Base-by-base conservation (phyloP, 2,888 invertebrate genomes). In the Boloria selene region DNA sequence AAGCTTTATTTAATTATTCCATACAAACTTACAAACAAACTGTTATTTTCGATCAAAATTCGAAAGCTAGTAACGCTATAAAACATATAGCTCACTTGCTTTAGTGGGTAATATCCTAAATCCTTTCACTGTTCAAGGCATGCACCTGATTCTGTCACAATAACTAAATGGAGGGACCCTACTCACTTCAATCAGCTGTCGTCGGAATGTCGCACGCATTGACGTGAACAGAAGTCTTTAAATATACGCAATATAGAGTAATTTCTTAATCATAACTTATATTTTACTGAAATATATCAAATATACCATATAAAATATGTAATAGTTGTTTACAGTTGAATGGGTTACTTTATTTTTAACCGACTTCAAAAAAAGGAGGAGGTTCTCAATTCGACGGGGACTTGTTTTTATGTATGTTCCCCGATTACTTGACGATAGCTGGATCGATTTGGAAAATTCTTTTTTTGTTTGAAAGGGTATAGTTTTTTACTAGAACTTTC, bases 141-240 rank as follows among this genome's bases (percentile, higher is more conserved):
- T 64, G 68, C 74, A 75, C 75, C 75, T 75, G 72, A 73, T 69
- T 69, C 70, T 70, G 69, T 73, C 74, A 72, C 72, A 74, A 72
- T 71, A 72, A 71, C 64, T 70, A 73, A 74, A 73, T 70, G 68
- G 70, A 56, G 63, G 64, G 71, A 75, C 75, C 75, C 75, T 72
- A 59, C 73, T 74, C 74, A 74, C 69, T 67, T 69, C 75, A 70
- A 73, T 77, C 76, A 75, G 68, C 70, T 73, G 74, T 75, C 76
- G 71, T 53, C 72, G 72, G 66, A 68, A 70, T 67, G 75, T 75
- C 73, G 51, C 69, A 49, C 22, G 56, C 71, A 68, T 70, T 73
- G 73, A 74, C 71, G 66, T 71, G 63, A 68, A 69, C 61, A 73
- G 72, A 70, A 70, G 67, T 69, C 60, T 66, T 22, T 44, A 22